phyloP scores from a whole-genome alignment of 2,797 vertebrate genomes.

The Onychomys arenicola region DNA sequence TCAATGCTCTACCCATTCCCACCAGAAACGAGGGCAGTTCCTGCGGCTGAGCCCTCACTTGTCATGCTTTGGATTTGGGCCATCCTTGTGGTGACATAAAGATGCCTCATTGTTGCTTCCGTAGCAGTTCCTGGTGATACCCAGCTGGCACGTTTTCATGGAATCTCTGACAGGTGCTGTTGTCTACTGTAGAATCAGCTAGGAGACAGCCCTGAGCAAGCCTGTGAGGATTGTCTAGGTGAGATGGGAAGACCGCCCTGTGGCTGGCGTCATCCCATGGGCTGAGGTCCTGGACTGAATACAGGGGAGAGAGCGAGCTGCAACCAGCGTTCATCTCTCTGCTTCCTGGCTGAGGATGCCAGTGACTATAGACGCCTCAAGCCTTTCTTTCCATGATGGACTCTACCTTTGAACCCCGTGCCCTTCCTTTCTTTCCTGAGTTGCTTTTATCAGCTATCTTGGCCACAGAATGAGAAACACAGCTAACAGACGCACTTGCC shows the following conservation, averaged over 20 bases:
- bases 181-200: not conserved
- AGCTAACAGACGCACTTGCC: not conserved
- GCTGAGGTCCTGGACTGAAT: not conserved
- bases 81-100: too few relatives aligned
- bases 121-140: not conserved
- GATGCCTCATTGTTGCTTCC: not conserved
- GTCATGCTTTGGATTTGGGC: not conserved
- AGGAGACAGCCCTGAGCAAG: too few relatives aligned
- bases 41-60: not conserved
- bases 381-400: not conserved
- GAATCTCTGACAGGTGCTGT: not conserved
- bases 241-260: not conserved
- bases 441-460: not conserved
- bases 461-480: not conserved
- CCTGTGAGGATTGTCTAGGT: not conserved
- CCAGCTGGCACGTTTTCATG: not conserved
- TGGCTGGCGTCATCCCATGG: not conserved
- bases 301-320: not conserved
- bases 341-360: not conserved
- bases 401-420: too few relatives aligned
- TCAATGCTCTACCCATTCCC: not conserved
- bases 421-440: not conserved
- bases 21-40: not conserved
- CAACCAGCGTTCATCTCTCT: not conserved
- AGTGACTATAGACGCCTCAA: not conserved